These are phyloP conservation scores for Parapsyche elsis DNA, from an alignment of 1,140 invertebrate species.

Conservation along the genomic window DNA sequence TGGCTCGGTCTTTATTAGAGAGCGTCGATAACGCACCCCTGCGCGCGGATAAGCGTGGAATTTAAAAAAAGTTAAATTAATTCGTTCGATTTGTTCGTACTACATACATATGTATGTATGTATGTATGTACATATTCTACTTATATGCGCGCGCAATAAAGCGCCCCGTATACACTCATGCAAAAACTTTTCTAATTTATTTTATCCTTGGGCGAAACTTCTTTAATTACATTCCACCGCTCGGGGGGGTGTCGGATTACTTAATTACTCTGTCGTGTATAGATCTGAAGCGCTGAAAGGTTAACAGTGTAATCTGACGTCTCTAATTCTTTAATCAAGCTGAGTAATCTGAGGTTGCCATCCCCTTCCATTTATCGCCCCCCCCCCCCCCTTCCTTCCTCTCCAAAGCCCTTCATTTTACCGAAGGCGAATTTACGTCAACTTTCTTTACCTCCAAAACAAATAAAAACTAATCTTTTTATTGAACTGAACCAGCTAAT, in stretches of 20 bases:
- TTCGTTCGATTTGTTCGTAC: not conserved
- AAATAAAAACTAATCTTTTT: no score
- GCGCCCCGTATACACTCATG: constrained; percentile 15
- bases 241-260: constrained; percentile 52
- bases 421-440: no score
- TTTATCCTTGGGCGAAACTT: constrained; percentile 47
- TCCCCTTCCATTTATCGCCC: not conserved
- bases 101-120: no score
- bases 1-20: constrained; percentile 10
- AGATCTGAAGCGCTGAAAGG: constrained; percentile 38
- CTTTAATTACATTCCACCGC: constrained; percentile 54
- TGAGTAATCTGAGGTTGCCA: constrained; percentile 26
- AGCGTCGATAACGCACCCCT: no score
- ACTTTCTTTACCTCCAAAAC: no score
- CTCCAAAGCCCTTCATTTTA: no score
- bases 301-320: constrained; percentile 41
- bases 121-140: not conserved
- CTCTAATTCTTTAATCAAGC: constrained; percentile 42
- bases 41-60: no score
- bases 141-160: not conserved
- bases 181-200: constrained; percentile 46
- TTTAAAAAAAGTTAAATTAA: constrained; percentile 1
- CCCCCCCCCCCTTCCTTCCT: not conserved
- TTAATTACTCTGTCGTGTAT: constrained; percentile 54
- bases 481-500: no score